Evolutionary conservation across 2,113 vertebrate species (phyloP).

Genomic region (Plecturocebus donacophilus): DNA sequence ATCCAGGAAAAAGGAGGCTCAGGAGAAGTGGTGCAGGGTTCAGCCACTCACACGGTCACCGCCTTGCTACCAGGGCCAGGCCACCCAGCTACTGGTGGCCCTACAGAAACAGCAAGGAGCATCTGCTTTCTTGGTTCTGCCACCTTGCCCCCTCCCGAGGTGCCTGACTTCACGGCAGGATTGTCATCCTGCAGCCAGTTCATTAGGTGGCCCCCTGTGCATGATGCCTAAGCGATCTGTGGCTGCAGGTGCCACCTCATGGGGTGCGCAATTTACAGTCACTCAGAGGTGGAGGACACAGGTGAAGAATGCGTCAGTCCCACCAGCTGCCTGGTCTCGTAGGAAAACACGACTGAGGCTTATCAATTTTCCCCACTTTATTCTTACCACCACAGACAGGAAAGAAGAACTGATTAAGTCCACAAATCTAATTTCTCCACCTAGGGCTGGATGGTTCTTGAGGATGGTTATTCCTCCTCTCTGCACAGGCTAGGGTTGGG

Average conservation of each 20-base stretch:
- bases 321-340: neutral
- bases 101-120: neutral
- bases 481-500: neutral
- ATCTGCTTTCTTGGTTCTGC: neutral
- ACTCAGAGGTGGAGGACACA: neutral
- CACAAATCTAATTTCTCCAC: neutral
- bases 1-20: neutral
- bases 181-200: neutral
- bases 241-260: neutral
- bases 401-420: neutral
- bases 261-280: neutral
- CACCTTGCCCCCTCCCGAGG: neutral
- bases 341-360: neutral
- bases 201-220: neutral
- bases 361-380: neutral
- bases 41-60: neutral
- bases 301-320: neutral
- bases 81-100: neutral
- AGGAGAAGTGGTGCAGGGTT: neutral
- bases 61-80: neutral
- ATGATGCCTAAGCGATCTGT: neutral
- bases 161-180: neutral
- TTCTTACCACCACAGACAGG: neutral
- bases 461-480: neutral
- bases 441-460: accelerated